Conservation (phyloP, 1,140 invertebrate genomes). For the Drosophila saltans region DNA sequence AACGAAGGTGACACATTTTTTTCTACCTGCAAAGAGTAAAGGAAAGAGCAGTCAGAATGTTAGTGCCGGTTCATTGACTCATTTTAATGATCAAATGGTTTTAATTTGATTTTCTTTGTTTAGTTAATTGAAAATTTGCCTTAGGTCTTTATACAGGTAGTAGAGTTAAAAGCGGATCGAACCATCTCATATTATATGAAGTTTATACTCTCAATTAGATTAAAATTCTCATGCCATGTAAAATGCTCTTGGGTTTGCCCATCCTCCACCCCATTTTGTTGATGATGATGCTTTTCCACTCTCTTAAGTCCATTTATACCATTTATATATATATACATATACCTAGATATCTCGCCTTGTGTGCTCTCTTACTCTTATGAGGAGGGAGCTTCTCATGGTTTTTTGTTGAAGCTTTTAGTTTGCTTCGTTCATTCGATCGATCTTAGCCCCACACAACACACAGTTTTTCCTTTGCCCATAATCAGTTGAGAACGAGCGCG, state of each 20-base stretch:
- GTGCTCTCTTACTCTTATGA: slow-evolving; percentile 31
- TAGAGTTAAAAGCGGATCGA: background rate
- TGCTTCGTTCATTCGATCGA: slow-evolving; percentile 39
- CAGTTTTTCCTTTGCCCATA: slow-evolving; percentile 60
- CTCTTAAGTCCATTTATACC: slow-evolving; percentile 8
- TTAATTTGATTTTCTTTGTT: slow-evolving; percentile 52
- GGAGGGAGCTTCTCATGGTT: slow-evolving; percentile 38
- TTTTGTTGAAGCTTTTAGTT: slow-evolving; percentile 43
- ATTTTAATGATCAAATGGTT: slow-evolving; percentile 69
- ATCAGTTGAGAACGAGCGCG: slow-evolving; percentile 60
- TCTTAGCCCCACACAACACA: slow-evolving; percentile 27
- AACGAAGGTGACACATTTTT: slow-evolving; percentile 63
- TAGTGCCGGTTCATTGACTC: slow-evolving; percentile 60
- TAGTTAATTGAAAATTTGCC: slow-evolving; percentile 55
- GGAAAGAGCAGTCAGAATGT: background rate
- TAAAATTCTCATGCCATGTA: slow-evolving; percentile 7
- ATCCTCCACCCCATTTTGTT: slow-evolving; percentile 16
- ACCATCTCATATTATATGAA: slow-evolving; percentile 1
- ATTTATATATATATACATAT: background rate
- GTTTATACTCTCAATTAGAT: slow-evolving; percentile 5
- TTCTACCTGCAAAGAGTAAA: background rate
- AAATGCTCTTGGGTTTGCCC: slow-evolving; percentile 20
- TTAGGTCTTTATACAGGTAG: slow-evolving; percentile 4
- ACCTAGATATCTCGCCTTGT: background rate
- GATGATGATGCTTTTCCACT: slow-evolving; percentile 2